Evolutionary conservation across 2,797 vertebrate species (phyloP), one percentile per base, ranked within the genome.

Genomic region (Acrossocheilus wenchowensis): DNA sequence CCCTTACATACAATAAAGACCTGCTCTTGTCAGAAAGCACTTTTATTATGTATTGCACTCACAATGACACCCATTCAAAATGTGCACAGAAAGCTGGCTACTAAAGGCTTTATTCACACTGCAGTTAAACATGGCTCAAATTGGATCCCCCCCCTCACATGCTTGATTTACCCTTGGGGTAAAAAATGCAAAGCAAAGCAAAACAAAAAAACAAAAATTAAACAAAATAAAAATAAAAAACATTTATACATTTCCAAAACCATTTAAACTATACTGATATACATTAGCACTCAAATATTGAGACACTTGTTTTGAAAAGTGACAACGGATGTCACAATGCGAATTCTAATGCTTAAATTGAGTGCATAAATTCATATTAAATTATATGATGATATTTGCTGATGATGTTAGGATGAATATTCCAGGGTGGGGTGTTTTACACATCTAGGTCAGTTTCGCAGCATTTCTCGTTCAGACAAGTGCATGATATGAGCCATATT

Each of bases 61-160:
- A 77, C 30, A 52, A 54, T 77, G 30, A 21, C 8, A 77, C 30
- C 26, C 30, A 77, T 21, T 54, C 17, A 34, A 54, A 52, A 21
- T 9, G n/a, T 48, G 26, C 73, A 50, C 9, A 75, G 50, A 75
- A 77, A 34, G 48, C 48, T 21, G 5, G 73, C 4, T 50, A 77
- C 48, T 30, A 52, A 64, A 80, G n/a, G 39, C 60, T 48, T 48
- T 45, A 66, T 81, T 81, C 60, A 66, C 41, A 45, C 11, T 34
- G 57, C 78, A 64, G 10, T 64, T 43, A n/a, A 78, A 78, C 52
- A 41, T 54, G 21, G 52, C n/a, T 19, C 9, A 34, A 48, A 81
- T 21, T 57, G 15, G 3, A 34, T 50, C 34, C 48, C 17, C 17
- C 26, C 26, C 14, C 15, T 48, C 6, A 74, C 36, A 79, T 41